phyloP scores from a whole-genome alignment of 2,888 invertebrate species.

The Epirrita christyi region DNA sequence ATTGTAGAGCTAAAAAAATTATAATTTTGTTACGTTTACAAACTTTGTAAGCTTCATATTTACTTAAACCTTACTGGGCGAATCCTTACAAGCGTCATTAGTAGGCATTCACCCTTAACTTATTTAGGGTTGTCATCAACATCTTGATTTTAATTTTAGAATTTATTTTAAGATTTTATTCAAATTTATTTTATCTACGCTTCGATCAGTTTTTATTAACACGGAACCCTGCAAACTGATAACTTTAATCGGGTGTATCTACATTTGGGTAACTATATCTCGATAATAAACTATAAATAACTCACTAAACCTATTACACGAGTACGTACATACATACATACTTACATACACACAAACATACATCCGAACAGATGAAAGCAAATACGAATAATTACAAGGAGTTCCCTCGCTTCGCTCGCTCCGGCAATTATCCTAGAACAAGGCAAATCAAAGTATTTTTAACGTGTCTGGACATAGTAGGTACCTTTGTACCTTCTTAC shows the following conservation, averaged over 20 bases:
- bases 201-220: not conserved
- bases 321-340: too few relatives aligned
- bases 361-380: too few relatives aligned
- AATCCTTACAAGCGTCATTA: constrained; percentile 54
- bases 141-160: too few relatives aligned
- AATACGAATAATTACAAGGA: too few relatives aligned
- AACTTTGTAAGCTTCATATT: constrained; percentile 20
- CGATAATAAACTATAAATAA: not conserved
- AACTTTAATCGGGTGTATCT: not conserved
- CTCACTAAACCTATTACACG: not conserved
- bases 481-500: too few relatives aligned
- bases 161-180: not conserved
- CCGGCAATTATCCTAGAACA: too few relatives aligned
- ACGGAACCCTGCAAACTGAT: not conserved
- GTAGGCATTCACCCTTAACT: constrained; percentile 35
- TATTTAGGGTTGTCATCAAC: constrained; percentile 57
- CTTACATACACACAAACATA: too few relatives aligned
- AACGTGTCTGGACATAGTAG: too few relatives aligned
- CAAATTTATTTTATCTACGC: not conserved
- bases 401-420: too few relatives aligned
- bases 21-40: constrained; percentile 1
- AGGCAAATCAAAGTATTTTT: too few relatives aligned
- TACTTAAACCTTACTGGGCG: constrained; percentile 42
- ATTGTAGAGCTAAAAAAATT: not conserved
- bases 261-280: not conserved